Evolutionary conservation across 2,888 invertebrate genomes (phyloP).

Genomic region (Eurytoma adleriae): DNA sequence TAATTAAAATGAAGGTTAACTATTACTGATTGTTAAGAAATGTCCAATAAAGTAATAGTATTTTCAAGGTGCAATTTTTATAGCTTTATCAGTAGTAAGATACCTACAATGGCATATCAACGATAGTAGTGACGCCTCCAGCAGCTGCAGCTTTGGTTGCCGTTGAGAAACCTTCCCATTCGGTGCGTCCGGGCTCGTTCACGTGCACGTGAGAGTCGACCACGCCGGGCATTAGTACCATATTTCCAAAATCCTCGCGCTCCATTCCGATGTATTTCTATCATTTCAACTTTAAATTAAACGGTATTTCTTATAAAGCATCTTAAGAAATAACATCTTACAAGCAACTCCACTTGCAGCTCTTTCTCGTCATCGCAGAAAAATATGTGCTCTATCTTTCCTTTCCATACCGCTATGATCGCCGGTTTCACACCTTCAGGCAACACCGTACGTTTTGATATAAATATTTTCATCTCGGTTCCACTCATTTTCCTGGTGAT

Average conservation of each 20-base stretch:
- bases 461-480: conserved; percentile 50
- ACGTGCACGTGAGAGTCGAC: conserved; percentile 86
- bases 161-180: conserved; percentile 84
- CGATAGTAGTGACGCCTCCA: conserved; percentile 84
- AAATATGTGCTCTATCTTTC: conserved; percentile 79
- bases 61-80: too few relatives aligned
- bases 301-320: too few relatives aligned
- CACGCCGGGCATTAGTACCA: conserved; percentile 82
- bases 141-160: conserved; percentile 86
- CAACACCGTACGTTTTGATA: conserved; percentile 63
- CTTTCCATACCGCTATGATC: conserved; percentile 79
- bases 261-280: conserved; percentile 59
- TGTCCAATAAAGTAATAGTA: too few relatives aligned
- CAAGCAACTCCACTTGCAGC: conserved; percentile 17
- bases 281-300: background rate
- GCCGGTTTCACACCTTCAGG: conserved; percentile 61
- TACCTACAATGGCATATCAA: conserved; percentile 84
- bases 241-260: conserved; percentile 76
- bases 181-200: conserved; percentile 84
- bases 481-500: conserved; percentile 32
- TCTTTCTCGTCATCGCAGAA: background rate
- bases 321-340: too few relatives aligned
- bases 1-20: too few relatives aligned
- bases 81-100: background rate
- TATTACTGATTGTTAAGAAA: too few relatives aligned